Percentiles rank a stretch among this genome's conserved stretches.
Evolutionary conservation across 1,140 invertebrate genomes (phyloP).

Genomic region (Brachionus asplanchnoidis): DNA sequence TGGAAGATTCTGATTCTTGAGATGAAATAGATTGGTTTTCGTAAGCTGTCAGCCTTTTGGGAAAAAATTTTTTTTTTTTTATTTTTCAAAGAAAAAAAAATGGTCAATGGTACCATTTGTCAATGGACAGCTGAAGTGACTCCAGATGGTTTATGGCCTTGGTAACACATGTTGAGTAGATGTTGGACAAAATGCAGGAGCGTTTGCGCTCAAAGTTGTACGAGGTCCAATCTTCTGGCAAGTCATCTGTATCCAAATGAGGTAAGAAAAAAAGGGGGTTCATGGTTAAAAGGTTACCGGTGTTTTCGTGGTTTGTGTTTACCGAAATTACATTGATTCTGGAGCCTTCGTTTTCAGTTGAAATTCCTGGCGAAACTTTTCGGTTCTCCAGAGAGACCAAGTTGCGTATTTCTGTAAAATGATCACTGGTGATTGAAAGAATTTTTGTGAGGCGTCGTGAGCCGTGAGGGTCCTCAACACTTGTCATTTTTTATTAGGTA

Average conservation of each 20-base stretch:
- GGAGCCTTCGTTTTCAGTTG: background rate
- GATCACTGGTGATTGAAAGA: background rate
- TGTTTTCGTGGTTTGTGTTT: background rate
- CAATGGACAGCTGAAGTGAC: background rate
- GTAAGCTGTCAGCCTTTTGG: background rate
- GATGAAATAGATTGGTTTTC: background rate
- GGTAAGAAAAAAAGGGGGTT: background rate
- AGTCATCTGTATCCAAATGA: background rate
- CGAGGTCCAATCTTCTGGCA: background rate
- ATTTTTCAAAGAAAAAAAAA: background rate
- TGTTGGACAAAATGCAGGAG: background rate
- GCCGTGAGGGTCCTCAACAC: background rate
- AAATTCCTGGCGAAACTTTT: background rate
- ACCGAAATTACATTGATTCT: background rate
- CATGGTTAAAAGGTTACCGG: background rate
- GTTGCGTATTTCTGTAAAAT: background rate
- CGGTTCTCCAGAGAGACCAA: background rate
- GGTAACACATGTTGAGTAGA: constrained; percentile 31
- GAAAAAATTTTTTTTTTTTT: background rate
- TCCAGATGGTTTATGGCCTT: constrained; percentile 26
- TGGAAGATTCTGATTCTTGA: background rate
- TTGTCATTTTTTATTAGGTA: background rate
- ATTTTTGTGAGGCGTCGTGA: background rate
- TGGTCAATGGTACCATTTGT: background rate
- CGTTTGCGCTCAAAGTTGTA: constrained; percentile 13